Evolutionary conservation across 1,140 invertebrate species (phyloP), one percentile per base, ranked within the genome.

Genomic region (Calephelis nemesis): DNA sequence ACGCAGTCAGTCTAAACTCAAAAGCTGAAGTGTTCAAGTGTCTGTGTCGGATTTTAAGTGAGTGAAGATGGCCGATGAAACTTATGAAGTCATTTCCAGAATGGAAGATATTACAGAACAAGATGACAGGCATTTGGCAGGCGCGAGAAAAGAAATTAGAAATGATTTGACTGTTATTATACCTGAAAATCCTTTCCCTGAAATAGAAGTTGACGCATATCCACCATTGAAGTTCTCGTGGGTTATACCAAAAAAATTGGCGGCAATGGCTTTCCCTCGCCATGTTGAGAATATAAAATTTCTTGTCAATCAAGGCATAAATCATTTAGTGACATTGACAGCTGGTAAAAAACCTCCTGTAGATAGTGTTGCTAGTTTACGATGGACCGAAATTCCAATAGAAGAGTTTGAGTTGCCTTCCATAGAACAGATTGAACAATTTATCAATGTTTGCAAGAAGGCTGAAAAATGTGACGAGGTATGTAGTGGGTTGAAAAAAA

Each of bases 331-430:
- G 11, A 94, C 94, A 42, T 76, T 95, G 62, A 94, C 94, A 2
- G 93, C 93, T 1, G 95, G 94, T 64, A 93, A 93, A 71, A 90
- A 91, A 52, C 95, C 94, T 7, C 93, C 93, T 7, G 84, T 93
- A 4, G 88, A 90, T 30, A 84, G 85, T 70, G 93, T 89, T 66
- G 78, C 84, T 45, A 88, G 90, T 67, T 81, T 94, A 54, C 82
- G 91, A 66, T 95, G 93, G 93, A 90, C 88, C 7, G 91, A 93
- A 70, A 93, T 96, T 62, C 92, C 93, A 2, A 84, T 95, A 10
- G 88, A 93, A 74, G 95, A 96, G 79, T 95, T 95, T 73, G 92
- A 93, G 72, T 79, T 93, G 0, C 95, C 95, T 7, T 93, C 90
- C 1, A 65, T 94, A 50, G 87, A 93, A 42, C 94, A 96, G 78